Evolutionary conservation across 2,888 invertebrate species (phyloP), one percentile per base, ranked within the genome.

Genomic region (Xanthia togata): DNA sequence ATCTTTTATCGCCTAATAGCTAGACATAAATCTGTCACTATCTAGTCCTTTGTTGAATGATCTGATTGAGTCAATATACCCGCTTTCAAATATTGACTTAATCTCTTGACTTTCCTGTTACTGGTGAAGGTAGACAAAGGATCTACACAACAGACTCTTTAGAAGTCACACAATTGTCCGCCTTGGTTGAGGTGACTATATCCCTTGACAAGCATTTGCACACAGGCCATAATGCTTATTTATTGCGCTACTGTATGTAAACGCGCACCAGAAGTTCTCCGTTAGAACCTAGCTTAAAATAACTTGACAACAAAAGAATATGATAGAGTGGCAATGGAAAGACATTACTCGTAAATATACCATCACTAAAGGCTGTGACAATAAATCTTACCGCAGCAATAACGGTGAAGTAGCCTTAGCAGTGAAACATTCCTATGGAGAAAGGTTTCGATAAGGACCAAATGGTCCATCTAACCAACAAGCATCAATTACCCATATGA

Each of bases 1-100:
- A 65, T 73, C 78, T 77, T 81, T 79, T 77, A 79, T 81, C 31
- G 44, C 53, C 65, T 85, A 81, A 83, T 84, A 73, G 85, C 63
- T 63, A 64, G 70, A 77, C 74, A 87, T 88, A 68, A 76, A 87
- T 88, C 82, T 72, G 80, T 70, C 77, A 81, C 35, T 78, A 69
- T 67, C 70, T 67, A 76, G 70, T 23, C 82, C 64, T 72, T 86
- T 88, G 84, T 87, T 84, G 68, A 50, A 44, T 63, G 20, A 20
- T 70, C 63, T 63, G 41, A 73, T 71, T 75, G 57, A 38, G 60
- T 73, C 76, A 67, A 81, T 73, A 81, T 50, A 50, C 20, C 50
- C 8, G 50, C 50, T 50, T 50, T 50, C 50, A 50, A 50, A 50
- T 50, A 50, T 50, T 50, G 50, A 20, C 50, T 20, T 14, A 50